Evolutionary conservation across 2,797 vertebrate species (phyloP), one percentile per base, ranked within the genome.

Genomic region (Siniperca scherzeri): DNA sequence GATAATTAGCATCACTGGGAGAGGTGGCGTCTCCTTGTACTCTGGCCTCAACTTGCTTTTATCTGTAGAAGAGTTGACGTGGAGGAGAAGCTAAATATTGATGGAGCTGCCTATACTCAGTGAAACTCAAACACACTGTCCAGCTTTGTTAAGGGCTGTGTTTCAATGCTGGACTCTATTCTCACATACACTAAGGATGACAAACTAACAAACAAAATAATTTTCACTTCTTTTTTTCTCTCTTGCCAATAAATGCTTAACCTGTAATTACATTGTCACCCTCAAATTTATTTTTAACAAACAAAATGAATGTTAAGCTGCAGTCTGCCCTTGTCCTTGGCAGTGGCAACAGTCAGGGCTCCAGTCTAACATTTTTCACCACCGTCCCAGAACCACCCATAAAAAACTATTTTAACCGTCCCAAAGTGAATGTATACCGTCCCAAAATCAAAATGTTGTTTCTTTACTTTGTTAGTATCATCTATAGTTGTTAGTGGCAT

Each of bases 1-100:
- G 90, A 93, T 96, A 96, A 96, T 96, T 96, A 96, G 94, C 92
- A 96, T 95, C 95, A 94, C 85, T 95, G 96, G 96, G 95, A 96
- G 94, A 91, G 92, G 94, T 95, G 94, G 93, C 93, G 89, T 93
- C 92, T 94, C 88, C 90, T 94, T 91, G 85, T 88, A 90, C 91
- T 90, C 88, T 90, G 82, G 86, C 90, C 90, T 91, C 78, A 70
- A 66, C 88, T 84, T 86, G 73, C 87, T 89, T 96, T 96, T 93
- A 93, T 95, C 93, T 92, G 91, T 68, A 64, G 86, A 87, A 85
- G 81, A 90, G 90, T 89, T 90, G 89, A 93, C 90, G 85, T 88
- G 89, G 85, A 88, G 82, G 80, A 83, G 77, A 57, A 82, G 86
- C 86, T 93, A 89, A 92, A 92, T 93, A 93, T 93, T 94, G 85